phyloP scores from a whole-genome alignment of 2,797 vertebrate genomes.

The Phoxinus dragarum region DNA sequence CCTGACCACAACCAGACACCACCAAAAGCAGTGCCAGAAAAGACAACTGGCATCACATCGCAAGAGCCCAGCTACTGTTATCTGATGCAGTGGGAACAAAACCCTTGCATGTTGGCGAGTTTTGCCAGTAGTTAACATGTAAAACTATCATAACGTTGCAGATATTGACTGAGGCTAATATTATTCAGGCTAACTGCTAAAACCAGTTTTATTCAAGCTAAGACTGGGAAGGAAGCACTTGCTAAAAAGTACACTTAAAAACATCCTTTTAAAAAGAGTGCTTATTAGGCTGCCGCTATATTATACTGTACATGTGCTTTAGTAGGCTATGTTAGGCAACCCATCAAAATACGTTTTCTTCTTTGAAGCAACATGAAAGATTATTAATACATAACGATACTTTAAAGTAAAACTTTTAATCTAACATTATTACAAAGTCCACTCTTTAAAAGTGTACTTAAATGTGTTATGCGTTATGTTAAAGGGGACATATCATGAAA shows the following conservation, averaged over 20 bases:
- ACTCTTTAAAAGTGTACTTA: too few species aligned
- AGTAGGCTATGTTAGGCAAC: background rate
- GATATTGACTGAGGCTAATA: background rate
- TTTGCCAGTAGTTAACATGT: background rate
- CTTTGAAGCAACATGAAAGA: background rate
- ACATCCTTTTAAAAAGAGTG: background rate
- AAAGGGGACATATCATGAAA: too few species aligned
- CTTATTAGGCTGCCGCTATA: background rate
- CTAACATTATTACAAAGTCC: too few species aligned
- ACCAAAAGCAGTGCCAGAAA: slow-evolving; percentile 30
- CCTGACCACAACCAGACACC: slow-evolving; percentile 41
- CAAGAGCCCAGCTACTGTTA: background rate
- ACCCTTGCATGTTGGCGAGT: background rate
- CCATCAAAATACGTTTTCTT: background rate
- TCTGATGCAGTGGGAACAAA: slow-evolving; percentile 20
- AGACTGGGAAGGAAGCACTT: background rate
- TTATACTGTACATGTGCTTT: background rate
- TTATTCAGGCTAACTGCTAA: background rate
- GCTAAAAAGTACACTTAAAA: background rate
- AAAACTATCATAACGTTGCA: background rate
- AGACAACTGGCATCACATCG: slow-evolving; percentile 47
- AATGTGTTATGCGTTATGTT: too few species aligned
- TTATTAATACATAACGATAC: background rate
- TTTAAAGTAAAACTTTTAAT: background rate
- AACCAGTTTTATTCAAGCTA: background rate